Evolutionary conservation across 2,113 vertebrate genomes (phyloP).

Genomic region (Leptodactylus fuscus): DNA sequence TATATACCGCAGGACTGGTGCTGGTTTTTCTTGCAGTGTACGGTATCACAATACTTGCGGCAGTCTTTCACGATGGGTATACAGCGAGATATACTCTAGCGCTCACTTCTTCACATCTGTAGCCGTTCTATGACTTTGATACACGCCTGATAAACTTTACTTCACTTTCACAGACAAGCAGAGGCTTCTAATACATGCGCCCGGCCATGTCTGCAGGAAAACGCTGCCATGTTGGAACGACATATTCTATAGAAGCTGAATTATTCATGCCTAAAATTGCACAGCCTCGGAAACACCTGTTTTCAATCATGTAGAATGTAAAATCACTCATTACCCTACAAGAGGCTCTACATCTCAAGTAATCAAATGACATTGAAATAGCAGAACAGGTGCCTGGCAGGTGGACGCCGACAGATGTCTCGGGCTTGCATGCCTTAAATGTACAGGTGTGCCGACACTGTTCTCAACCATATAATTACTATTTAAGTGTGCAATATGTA

Average conservation of each 20-base stretch:
- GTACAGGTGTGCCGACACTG: constrained; percentile 97
- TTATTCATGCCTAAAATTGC: constrained; percentile 94
- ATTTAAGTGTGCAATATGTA: constrained; percentile 94
- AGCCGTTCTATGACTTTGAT: background rate
- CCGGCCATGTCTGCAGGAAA: constrained; percentile 71
- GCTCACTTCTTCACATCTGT: too few species aligned
- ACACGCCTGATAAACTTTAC: background rate
- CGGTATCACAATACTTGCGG: too few species aligned
- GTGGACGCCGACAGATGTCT: constrained; percentile 97
- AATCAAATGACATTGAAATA: constrained; percentile 99
- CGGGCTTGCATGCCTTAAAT: constrained; percentile 84
- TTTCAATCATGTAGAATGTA: constrained; percentile 96
- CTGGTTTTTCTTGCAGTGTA: background rate
- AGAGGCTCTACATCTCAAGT: constrained; percentile 94
- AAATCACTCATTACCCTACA: constrained; percentile 96
- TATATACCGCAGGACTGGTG: background rate
- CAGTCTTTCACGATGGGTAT: too few species aligned
- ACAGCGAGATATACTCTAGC: too few species aligned
- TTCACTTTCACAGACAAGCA: background rate
- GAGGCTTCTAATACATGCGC: background rate
- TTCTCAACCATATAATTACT: constrained; percentile 92
- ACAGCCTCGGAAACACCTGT: constrained; percentile 96
- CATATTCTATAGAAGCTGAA: constrained; percentile 91
- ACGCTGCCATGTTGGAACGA: constrained; percentile 81
- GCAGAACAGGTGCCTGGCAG: constrained; percentile 98